A percentile compares a stretch with the other conserved stretches of the same genome.
These are phyloP conservation scores for Zoanthus sociatus DNA, from an alignment of 92 coral and sea anemone genomes.

Conservation along the genomic window DNA sequence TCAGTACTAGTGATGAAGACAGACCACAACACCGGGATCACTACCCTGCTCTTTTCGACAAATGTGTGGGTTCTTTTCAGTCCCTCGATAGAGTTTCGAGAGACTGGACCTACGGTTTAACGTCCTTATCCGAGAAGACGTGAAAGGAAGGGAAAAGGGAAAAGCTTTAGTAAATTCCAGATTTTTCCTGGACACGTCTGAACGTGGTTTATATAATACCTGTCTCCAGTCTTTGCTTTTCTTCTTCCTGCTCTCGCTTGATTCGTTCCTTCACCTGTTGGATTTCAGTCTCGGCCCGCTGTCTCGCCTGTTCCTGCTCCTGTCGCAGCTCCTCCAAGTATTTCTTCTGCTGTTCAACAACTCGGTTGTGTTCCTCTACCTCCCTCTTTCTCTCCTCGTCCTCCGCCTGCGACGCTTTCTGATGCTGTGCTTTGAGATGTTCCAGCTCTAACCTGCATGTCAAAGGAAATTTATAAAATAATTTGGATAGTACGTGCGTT, in stretches of 20 bases:
- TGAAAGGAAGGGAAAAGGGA: no score
- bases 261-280: constrained; percentile 87
- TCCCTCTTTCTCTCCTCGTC: constrained; percentile 87
- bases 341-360: constrained; percentile 90
- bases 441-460: constrained; percentile 85
- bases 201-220: neutral
- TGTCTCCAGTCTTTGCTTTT: constrained; percentile 81
- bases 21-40: no score
- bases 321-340: constrained; percentile 87
- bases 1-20: no score
- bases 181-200: no score
- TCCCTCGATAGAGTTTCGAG: no score
- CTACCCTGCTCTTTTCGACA: no score
- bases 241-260: constrained; percentile 91
- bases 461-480: no score
- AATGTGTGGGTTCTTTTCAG: no score
- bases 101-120: no score
- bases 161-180: no score
- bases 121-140: no score
- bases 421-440: constrained; percentile 93
- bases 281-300: constrained; percentile 84
- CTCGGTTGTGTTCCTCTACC: constrained; percentile 79
- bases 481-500: no score
- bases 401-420: constrained; percentile 86
- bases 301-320: constrained; percentile 89